Base-by-base conservation (phyloP, 2,797 vertebrate species). In the Etheostoma nigrum region DNA sequence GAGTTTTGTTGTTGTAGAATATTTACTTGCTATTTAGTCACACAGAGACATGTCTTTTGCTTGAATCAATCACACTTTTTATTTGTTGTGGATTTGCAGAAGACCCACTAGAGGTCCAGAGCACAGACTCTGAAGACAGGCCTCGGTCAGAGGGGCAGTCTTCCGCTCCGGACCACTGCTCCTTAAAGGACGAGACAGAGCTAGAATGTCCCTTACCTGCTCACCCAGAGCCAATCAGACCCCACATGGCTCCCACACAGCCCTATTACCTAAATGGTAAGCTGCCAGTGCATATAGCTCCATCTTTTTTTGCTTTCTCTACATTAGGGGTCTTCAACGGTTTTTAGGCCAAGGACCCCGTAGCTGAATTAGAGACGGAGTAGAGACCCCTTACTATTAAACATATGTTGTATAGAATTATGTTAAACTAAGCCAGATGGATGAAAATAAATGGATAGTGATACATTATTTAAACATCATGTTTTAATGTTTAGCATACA, bases 191-290 rank as follows among this genome's bases (percentile, higher is more conserved):
- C 16, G 91, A 94, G 73, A 25, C 33, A 47, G 87, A 93, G 62
- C 57, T 51, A 0, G 82, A 86, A 25, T 71, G 86, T 48, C 79
- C 86, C 1, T 40, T 85, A 40, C 87, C 92, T 4, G 75, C 78
- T 12, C 90, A 83, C 48, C 86, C 86, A 4, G 92, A 95, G 72
- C 80, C 84, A 5, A 64, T 74, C 68, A 70, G 81, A 30, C 74
- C 87, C 47, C 30, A 92, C 1, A 62, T 84, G 16, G 64, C 85
- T 25, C 87, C 90, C 40, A 58, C 87, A 3, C 90, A 86, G 36
- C 81, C 92, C 0, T 95, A 86, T 79, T 95, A 89, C 78, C 27
- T 91, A 19, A 61, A 89, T 11, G 95, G 94, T 95, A 72, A 91
- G 92, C 49, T 16, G 2, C 16, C 14, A 1, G 6, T 23, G 2